These are phyloP conservation scores for Oreonectes daqikongensis DNA, from an alignment of 2,797 vertebrate genomes.

Conservation along the genomic window DNA sequence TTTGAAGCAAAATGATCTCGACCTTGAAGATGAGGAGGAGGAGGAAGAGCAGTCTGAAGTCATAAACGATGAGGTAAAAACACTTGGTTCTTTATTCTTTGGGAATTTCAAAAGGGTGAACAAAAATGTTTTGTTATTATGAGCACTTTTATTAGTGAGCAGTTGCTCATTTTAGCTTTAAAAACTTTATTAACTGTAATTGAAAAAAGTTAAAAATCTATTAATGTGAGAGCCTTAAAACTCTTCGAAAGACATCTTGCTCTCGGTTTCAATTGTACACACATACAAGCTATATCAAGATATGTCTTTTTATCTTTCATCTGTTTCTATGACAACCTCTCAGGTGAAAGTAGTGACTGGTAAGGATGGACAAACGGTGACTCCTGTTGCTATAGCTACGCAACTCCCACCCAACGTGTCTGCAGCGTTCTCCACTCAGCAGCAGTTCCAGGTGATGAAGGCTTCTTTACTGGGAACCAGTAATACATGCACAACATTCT, in stretches of 20 bases:
- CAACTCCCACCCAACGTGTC: constrained; percentile 97
- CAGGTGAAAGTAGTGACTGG: constrained; percentile 96
- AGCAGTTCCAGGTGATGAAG: constrained; percentile 88
- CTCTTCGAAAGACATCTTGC: neutral
- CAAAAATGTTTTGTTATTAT: neutral
- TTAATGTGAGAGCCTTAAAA: neutral
- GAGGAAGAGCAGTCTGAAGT: constrained; percentile 97
- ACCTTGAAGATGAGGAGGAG: constrained; percentile 94
- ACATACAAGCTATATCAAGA: too few species aligned
- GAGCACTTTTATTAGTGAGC: neutral
- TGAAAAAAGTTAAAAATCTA: neutral
- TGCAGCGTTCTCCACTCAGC: constrained; percentile 90
- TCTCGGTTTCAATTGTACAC: neutral
- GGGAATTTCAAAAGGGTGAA: too few species aligned
- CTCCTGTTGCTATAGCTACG: constrained; percentile 96
- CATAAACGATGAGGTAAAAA: constrained; percentile 99
- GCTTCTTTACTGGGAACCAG: constrained; percentile 27
- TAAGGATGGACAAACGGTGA: constrained; percentile 96
- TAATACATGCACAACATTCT: constrained; percentile 41
- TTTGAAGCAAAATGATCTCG: constrained; percentile 93
- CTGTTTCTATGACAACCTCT: constrained; percentile 61
- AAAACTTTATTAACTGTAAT: neutral
- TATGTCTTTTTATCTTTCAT: constrained; percentile 31
- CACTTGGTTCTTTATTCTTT: too few species aligned
- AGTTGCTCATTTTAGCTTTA: neutral